Conservation (phyloP, 2,797 vertebrate species). For the Pseudotriccus pelzelni region DNA sequence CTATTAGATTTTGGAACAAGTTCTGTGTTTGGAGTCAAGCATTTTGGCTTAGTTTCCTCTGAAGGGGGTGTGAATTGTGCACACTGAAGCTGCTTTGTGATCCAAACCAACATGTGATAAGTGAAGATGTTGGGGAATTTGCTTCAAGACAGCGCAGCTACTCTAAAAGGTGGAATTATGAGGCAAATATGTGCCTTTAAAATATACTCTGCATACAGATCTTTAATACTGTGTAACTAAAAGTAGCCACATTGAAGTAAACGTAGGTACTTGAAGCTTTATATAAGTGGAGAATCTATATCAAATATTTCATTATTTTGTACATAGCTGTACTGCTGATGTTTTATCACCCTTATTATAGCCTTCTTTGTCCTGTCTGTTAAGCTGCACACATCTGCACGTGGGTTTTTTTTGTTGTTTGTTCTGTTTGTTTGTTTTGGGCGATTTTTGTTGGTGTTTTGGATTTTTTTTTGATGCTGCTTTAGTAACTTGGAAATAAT, state of each 20-base stretch:
- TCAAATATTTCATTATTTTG: not conserved
- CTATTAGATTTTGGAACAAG: constrained; percentile 17
- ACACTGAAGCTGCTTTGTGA: not conserved
- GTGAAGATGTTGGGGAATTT: not conserved
- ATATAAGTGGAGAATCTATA: not conserved
- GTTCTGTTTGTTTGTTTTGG: not conserved
- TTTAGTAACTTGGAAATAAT: not conserved
- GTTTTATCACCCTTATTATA: not conserved
- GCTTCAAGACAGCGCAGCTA: not conserved
- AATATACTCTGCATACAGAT: not conserved
- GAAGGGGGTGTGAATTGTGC: not conserved
- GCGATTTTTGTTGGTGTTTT: too few species aligned
- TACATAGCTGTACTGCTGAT: not conserved
- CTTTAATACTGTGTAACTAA: not conserved
- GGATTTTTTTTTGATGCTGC: not conserved
- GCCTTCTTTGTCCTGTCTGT: not conserved
- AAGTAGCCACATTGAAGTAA: not conserved
- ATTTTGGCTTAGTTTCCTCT: not conserved
- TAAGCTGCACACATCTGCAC: accelerated
- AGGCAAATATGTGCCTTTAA: not conserved
- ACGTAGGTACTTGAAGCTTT: not conserved
- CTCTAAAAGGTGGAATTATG: not conserved
- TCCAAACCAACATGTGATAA: not conserved
- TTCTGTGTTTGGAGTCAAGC: not conserved
- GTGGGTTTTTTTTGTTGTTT: not conserved